Conservation (phyloP, 1,140 invertebrate species). For the Phymorhynchus buccinoides region DNA sequence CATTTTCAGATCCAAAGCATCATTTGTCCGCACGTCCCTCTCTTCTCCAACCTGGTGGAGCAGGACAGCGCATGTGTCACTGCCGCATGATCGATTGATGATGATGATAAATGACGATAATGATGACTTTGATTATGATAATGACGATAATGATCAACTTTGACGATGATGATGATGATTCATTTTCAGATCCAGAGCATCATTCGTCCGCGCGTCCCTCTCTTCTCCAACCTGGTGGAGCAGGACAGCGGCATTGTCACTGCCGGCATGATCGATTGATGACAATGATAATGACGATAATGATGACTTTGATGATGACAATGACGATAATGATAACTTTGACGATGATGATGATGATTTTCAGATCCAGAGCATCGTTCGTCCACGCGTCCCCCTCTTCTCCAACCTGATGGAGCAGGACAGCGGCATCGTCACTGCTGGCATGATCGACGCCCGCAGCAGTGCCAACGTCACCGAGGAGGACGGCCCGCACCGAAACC, state of each 20-base stretch:
- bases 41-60: conserved; percentile 53
- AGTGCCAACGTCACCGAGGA: conserved; percentile 62
- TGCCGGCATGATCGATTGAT: conserved; percentile 67
- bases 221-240: conserved; percentile 71
- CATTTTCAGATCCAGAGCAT: conserved; percentile 67
- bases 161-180: no score
- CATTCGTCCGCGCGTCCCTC: conserved; percentile 52
- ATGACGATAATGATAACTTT: no score
- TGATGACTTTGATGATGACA: no score
- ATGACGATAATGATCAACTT: no score
- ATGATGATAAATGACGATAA: no score
- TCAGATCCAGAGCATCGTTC: conserved; percentile 66
- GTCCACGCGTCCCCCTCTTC: conserved; percentile 61
- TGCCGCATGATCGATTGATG: conserved; percentile 67
- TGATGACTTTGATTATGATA: no score
- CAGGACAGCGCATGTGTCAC: conserved; percentile 72
- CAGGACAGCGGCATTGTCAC: conserved; percentile 72
- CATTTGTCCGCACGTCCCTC: conserved; percentile 48
- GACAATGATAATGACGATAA: no score
- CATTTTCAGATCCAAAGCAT: neutral
- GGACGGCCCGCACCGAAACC: conserved; percentile 68
- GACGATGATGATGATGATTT: no score
- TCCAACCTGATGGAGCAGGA: conserved; percentile 72
- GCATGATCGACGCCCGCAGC: conserved; percentile 63
- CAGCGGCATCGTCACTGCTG: conserved; percentile 71